A percentile compares a stretch with the other conserved stretches of the same genome.
phyloP scores from a whole-genome alignment of 2,888 invertebrate genomes.

The Limnephilus rhombicus region DNA sequence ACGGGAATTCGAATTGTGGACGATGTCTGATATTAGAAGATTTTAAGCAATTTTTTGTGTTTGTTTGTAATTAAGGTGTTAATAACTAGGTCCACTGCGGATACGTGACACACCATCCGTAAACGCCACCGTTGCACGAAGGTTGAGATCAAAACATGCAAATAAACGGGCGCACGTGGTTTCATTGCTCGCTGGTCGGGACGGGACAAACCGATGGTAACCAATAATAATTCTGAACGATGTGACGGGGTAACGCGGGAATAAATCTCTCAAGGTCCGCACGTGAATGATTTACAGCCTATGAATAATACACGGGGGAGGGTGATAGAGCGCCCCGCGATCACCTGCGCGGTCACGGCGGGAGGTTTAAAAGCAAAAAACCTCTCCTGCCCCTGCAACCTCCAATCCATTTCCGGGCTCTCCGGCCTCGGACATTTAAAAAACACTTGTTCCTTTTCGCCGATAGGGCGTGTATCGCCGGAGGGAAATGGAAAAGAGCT shows the following conservation, averaged over 20 bases:
- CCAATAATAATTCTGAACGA: slow-evolving; percentile 35
- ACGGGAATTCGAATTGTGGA: no score
- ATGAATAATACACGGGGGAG: slow-evolving; percentile 49
- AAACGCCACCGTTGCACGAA: neutral
- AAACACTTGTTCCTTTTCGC: slow-evolving; percentile 27
- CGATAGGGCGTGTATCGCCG: neutral
- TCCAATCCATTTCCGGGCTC: slow-evolving; percentile 17
- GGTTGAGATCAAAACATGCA: neutral
- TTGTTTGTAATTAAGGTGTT: neutral
- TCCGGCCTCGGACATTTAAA: slow-evolving; percentile 24
- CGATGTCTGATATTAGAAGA: no score
- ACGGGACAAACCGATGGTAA: slow-evolving; percentile 6
- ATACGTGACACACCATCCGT: neutral
- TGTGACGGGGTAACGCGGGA: slow-evolving; percentile 30
- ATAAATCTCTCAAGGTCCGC: slow-evolving; percentile 48
- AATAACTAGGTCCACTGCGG: neutral
- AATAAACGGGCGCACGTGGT: neutral
- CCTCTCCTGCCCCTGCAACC: neutral
- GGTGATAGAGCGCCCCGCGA: slow-evolving; percentile 17
- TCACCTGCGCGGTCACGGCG: slow-evolving; percentile 22
- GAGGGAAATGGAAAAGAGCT: neutral
- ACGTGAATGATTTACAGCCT: slow-evolving; percentile 47
- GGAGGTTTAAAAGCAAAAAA: slow-evolving; percentile 28
- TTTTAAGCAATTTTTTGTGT: no score
- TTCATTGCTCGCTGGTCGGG: neutral